Base-by-base conservation (phyloP, 2,888 invertebrate genomes). In the Euproctis similis region DNA sequence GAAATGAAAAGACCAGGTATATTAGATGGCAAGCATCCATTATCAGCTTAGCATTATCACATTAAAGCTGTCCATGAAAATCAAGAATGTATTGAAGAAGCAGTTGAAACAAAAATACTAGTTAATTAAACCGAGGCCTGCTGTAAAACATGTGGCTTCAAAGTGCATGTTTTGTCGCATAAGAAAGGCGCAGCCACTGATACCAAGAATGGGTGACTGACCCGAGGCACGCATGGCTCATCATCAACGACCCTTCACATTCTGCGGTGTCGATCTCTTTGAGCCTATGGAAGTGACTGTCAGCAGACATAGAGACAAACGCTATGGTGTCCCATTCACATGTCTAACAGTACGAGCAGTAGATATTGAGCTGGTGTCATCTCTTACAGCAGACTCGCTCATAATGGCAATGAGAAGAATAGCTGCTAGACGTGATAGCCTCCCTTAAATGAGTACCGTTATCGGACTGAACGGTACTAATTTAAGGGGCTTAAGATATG, bases 201-300 rank as follows among this genome's bases (percentile, higher is more conserved):
- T 18, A 8, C 8, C 4, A 7, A 18, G 18, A 18, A 18, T 18
- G 8, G 18, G 18, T 18, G 18, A 18, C 18, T 18, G 6, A 18
- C 18, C 18, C n/a, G n/a, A 8, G 7, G 18, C 18, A 18, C 18
- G 18, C 2, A 8, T 18, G 18, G 18, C 18, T 8, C 18, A 18
- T 18, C 18, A 18, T 7, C 18, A 18, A 7, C 7, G 18, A 18
- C 18, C 8, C 18, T 18, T 18, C 18, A 18, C 18, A 18, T 5
- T 5, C 7, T 18, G 18, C 18, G 18, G 18, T 2, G 8, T 18
- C 7, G 27, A 21, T 26, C 31, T 8, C 25, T 33, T 23, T n/a
- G 5, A 26, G 24, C 26, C 22, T 12, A 13, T 22, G 6, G 28
- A 20, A 23, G 29, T 30, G 31, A 39, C 34, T 39, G 30, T 11